Percentiles rank a stretch among this genome's conserved stretches.
These are phyloP conservation scores for Trachymyrmex septentrionalis DNA, from an alignment of 1,140 invertebrate genomes.

Conservation along the genomic window DNA sequence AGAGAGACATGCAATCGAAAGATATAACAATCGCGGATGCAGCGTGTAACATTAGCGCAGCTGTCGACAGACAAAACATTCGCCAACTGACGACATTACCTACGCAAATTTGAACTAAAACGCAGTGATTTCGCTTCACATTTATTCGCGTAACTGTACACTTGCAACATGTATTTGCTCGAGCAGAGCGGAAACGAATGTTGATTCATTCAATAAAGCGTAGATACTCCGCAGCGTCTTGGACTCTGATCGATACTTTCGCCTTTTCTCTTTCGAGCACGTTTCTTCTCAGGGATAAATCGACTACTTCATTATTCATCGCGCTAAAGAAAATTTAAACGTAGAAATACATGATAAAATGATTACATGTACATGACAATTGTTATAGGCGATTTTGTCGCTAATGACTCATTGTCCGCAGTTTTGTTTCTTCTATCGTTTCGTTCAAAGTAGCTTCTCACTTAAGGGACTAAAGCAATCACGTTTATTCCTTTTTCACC, in stretches of 20 bases:
- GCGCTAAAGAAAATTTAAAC: constrained; percentile 4
- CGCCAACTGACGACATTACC: constrained; percentile 55
- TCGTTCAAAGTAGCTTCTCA: constrained; percentile 42
- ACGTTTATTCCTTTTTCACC: constrained; percentile 49
- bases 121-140: constrained; percentile 54
- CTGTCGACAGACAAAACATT: constrained; percentile 39
- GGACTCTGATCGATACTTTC: constrained; percentile 64
- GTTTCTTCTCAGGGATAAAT: constrained; percentile 22
- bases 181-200: constrained; percentile 66
- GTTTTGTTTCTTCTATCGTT: neutral
- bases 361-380: neutral
- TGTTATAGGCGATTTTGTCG: neutral
- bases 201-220: constrained; percentile 72
- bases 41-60: constrained; percentile 15
- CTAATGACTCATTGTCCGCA: too few species aligned
- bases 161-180: constrained; percentile 54
- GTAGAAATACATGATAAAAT: neutral
- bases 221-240: constrained; percentile 41
- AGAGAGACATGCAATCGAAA: neutral
- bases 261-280: constrained; percentile 44
- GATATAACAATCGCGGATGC: constrained; percentile 14
- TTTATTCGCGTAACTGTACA: constrained; percentile 52
- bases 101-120: constrained; percentile 61
- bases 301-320: constrained; percentile 36
- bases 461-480: neutral